A percentile compares a stretch with the other conserved stretches of the same genome.
phyloP scores from a whole-genome alignment of 2,888 invertebrate species.

The Hirtodrosophila trivittata region DNA sequence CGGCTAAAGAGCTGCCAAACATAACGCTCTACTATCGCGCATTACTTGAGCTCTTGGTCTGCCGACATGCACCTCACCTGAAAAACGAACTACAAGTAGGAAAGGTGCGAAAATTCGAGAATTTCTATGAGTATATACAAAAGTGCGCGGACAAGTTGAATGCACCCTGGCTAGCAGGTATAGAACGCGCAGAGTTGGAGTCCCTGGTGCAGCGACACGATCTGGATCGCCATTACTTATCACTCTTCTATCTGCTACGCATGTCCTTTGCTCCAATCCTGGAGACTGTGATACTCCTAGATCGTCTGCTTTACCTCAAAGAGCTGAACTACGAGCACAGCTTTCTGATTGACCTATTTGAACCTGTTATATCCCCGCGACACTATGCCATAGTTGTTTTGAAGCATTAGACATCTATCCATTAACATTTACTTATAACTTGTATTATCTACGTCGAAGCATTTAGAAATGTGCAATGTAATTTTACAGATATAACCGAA shows the following conservation, averaged over 20 bases:
- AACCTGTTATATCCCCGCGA: constrained; percentile 92
- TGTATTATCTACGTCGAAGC: not conserved
- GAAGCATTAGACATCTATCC: constrained; percentile 34
- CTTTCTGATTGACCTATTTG: constrained; percentile 91
- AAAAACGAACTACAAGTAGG: constrained; percentile 86
- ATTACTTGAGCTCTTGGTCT: constrained; percentile 88
- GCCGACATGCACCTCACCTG: constrained; percentile 82
- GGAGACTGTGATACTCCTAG: constrained; percentile 92
- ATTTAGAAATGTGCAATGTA: not conserved
- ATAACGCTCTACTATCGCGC: constrained; percentile 90
- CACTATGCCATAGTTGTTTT: constrained; percentile 79
- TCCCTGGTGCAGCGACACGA: constrained; percentile 83
- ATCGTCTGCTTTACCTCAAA: constrained; percentile 90
- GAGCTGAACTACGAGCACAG: constrained; percentile 87
- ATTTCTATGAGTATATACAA: constrained; percentile 89
- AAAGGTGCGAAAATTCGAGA: constrained; percentile 86
- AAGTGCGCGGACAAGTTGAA: constrained; percentile 88
- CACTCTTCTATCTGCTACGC: constrained; percentile 91
- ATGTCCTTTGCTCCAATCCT: constrained; percentile 91
- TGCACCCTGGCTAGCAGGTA: constrained; percentile 45
- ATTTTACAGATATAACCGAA: no score
- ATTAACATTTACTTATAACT: not conserved
- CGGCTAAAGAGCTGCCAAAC: constrained; percentile 85
- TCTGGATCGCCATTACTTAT: constrained; percentile 86
- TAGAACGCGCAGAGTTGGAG: constrained; percentile 85